These are phyloP conservation scores for Osmerus eperlanus DNA, from an alignment of 2,113 vertebrate species.

Conservation along the genomic window DNA sequence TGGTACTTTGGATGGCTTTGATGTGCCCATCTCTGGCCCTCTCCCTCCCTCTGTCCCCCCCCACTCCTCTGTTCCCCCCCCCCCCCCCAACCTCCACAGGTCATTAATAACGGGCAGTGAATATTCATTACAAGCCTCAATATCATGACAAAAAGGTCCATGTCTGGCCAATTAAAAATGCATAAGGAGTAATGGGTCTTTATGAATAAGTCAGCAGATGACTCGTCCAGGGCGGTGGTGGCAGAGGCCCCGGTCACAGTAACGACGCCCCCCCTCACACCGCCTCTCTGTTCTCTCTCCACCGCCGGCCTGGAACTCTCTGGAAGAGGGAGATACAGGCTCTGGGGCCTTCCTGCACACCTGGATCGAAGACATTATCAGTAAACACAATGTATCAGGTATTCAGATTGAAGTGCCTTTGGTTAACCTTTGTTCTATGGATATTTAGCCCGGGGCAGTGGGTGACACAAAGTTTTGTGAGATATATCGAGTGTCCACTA, in stretches of 20 bases:
- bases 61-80: no score
- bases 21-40: slow-evolving; percentile 77
- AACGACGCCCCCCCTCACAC: slow-evolving; percentile 29
- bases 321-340: not conserved
- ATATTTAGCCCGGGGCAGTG: no score
- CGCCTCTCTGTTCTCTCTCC: slow-evolving; percentile 23
- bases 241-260: slow-evolving; percentile 39
- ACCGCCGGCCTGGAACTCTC: not conserved
- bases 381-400: no score
- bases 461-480: no score
- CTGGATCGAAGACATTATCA: no score
- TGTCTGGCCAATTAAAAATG: slow-evolving; percentile 92
- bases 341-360: not conserved
- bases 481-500: no score
- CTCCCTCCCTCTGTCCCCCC: no score
- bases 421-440: no score
- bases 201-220: slow-evolving; percentile 96
- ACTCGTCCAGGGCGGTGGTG: slow-evolving; percentile 67
- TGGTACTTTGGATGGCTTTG: slow-evolving; percentile 78
- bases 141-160: slow-evolving; percentile 91
- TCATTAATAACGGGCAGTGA: slow-evolving; percentile 92
- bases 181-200: slow-evolving; percentile 92
- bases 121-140: slow-evolving; percentile 93
- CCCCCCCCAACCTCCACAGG: slow-evolving; percentile 61
- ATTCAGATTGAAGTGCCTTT: no score